Evolutionary conservation across 2,797 vertebrate genomes (phyloP), one percentile per base, ranked within the genome.

Genomic region (Acipenser oxyrinchus): DNA sequence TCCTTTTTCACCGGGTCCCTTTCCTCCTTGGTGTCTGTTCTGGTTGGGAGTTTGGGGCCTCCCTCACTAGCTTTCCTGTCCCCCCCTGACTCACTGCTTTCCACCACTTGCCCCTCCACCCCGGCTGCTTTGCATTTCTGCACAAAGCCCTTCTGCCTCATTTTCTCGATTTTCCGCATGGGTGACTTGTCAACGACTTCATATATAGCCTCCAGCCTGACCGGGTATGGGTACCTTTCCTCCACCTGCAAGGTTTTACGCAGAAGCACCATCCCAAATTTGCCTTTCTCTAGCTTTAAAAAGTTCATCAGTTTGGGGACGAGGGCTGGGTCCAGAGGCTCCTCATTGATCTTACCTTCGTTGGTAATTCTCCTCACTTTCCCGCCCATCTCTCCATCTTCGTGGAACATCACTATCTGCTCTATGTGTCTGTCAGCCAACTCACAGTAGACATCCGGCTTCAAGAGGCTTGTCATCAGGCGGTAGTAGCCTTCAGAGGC

Each of bases 241-340:
- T 99, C 90, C 65, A 97, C 92, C 85, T 99, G 97, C 70, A 99
- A 78, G 0, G 95, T 98, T 83, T 99, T 99, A 85, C 90, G 95
- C 77, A 99, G 76, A 48, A 99, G 86, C 76, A 96, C 94, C 96
- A 99, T 99, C 57, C 93, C 92, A 65, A 99, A 99, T 79, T 98
- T 98, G 70, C 97, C 96, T 80, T 93, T 95, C 84, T 99, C 96
- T 73, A 99, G 76, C 72, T 99, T 97, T 71, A 99, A 84, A 77
- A 97, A 91, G 78, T 84, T 93, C 92, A 97, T 95, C 67, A 99
- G 89, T 76, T 95, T 92, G 9, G 95, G 95, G 71, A 99, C 87
- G 60, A 99, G 87, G 1, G 80, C 74, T 0, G 88, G 91, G 76
- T 97, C 94, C 75, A 99, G 82, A 0, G 92, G 83, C 81, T 95